Percentiles rank a stretch among this genome's conserved stretches.
phyloP scores from a whole-genome alignment of 2,888 invertebrate genomes.

The Sarcophaga caerulescens region DNA sequence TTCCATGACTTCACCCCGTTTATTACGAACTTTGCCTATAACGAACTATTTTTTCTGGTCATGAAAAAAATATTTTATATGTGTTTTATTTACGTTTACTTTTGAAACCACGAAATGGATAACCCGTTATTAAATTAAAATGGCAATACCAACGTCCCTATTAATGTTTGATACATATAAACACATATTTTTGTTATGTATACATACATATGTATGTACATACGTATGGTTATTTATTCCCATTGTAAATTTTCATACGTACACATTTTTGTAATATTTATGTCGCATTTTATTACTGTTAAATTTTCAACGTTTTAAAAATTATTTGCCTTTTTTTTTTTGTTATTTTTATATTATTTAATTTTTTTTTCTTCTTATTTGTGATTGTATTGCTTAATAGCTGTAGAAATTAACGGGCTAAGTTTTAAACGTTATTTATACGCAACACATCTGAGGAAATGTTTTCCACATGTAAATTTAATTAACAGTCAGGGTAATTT shows the following conservation, averaged over 20 bases:
- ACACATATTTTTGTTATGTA: neutral
- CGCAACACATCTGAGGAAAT: neutral
- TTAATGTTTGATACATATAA: constrained; percentile 30
- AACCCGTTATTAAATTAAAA: constrained; percentile 27
- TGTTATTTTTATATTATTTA: too few species aligned
- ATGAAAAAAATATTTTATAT: too few species aligned
- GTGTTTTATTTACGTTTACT: too few species aligned
- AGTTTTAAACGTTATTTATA: constrained; percentile 17
- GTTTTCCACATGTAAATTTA: neutral
- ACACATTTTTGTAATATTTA: neutral
- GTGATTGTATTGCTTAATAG: constrained; percentile 23
- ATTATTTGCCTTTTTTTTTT: neutral
- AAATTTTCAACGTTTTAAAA: constrained; percentile 26
- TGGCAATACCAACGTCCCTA: constrained; percentile 42
- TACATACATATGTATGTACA: neutral
- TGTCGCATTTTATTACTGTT: constrained; percentile 41
- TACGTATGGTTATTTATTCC: neutral
- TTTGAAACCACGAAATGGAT: too few species aligned
- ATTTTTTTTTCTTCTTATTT: too few species aligned
- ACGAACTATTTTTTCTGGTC: too few species aligned
- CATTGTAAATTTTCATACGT: too few species aligned
- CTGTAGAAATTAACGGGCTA: constrained; percentile 34
- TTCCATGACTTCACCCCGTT: too few species aligned
- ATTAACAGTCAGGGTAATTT: neutral
- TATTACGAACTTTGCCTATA: too few species aligned